Evolutionary conservation across 2,113 vertebrate genomes (phyloP).

Genomic region (Ctenomys sociabilis): DNA sequence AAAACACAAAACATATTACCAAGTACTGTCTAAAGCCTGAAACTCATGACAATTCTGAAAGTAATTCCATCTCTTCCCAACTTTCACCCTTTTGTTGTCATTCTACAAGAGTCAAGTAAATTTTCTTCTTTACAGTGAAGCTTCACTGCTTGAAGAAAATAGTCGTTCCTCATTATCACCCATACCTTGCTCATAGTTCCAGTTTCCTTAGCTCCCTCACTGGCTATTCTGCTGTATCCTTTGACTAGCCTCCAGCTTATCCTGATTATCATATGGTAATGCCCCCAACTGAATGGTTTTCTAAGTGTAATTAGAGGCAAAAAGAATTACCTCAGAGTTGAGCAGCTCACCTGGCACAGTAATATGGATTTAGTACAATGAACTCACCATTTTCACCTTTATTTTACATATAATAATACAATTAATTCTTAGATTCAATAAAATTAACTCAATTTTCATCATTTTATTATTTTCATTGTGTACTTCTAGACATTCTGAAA

Average conservation of each 20-base stretch:
- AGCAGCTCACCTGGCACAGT: neutral
- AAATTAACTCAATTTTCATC: constrained; percentile 11
- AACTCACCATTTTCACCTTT: constrained; percentile 23
- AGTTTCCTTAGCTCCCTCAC: neutral
- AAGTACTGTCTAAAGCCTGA: neutral
- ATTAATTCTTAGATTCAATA: constrained; percentile 44
- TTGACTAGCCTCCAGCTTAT: neutral
- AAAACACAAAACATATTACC: neutral
- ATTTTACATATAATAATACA: constrained; percentile 14
- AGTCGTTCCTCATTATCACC: neutral
- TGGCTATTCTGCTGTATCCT: neutral
- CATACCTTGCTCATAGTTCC: neutral
- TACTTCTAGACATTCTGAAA: constrained; percentile 40
- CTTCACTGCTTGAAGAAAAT: neutral
- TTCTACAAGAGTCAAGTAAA: constrained; percentile 9
- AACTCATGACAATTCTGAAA: constrained; percentile 34
- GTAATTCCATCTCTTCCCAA: constrained; percentile 40
- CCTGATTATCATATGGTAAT: neutral
- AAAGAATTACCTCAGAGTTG: neutral
- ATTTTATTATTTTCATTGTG: constrained; percentile 51
- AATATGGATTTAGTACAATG: constrained; percentile 41
- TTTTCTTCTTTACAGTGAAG: neutral
- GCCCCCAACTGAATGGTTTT: neutral
- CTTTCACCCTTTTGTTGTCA: neutral
- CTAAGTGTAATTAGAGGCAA: neutral